Percentiles rank a stretch among this genome's conserved stretches.
Conservation (phyloP, 2,888 invertebrate genomes). For the Myathropa florea region DNA sequence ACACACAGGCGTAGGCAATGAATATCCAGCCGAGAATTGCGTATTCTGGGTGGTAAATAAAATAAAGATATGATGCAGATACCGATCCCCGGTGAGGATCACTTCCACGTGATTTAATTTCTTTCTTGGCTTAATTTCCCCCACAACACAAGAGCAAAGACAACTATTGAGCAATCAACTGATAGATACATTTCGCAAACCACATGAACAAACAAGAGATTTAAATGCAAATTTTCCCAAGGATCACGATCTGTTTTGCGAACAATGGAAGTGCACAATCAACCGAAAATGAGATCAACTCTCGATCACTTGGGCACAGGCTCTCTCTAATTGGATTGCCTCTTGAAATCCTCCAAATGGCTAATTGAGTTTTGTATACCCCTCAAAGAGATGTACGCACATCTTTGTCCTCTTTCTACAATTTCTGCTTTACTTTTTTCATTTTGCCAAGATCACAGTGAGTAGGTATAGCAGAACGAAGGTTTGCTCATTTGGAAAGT, state of each 20-base stretch:
- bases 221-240: conserved; percentile 58
- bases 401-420: conserved; percentile 22
- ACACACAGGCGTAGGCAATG: not conserved
- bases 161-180: conserved; percentile 41
- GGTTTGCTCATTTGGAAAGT: conserved; percentile 71
- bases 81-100: conserved; percentile 28
- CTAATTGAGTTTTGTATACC: conserved; percentile 63
- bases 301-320: conserved; percentile 46
- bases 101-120: conserved; percentile 63
- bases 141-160: not conserved
- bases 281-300: conserved; percentile 62
- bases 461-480: conserved; percentile 4
- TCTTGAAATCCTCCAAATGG: conserved; percentile 31
- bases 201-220: conserved; percentile 25
- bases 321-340: conserved; percentile 57
- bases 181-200: conserved; percentile 4
- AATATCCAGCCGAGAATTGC: conserved; percentile 23
- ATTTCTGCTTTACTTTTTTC: no score
- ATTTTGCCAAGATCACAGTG: conserved; percentile 48
- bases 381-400: conserved; percentile 3
- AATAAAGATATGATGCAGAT: no score
- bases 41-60: conserved; percentile 69
- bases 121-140: not conserved
- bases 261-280: conserved; percentile 58
- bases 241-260: conserved; percentile 31